These are phyloP conservation scores for Panagrolaimus sp. DNA, from an alignment of 1,140 invertebrate species.

Conservation along the genomic window DNA sequence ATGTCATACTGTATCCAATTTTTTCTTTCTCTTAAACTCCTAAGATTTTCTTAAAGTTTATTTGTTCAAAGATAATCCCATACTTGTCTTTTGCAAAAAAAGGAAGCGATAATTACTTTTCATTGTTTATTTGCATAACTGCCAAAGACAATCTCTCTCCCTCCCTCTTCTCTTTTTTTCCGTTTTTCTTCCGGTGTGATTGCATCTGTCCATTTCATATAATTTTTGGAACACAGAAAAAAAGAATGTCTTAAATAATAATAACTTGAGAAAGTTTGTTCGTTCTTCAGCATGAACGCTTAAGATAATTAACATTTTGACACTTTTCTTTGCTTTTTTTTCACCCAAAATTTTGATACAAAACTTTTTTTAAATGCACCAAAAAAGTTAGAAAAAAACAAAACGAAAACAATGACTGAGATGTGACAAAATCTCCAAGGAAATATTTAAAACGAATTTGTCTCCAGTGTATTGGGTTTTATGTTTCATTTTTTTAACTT, in stretches of 20 bases:
- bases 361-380: neutral
- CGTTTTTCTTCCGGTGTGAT: neutral
- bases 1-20: neutral
- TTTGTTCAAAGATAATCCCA: constrained; percentile 15
- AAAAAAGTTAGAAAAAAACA: neutral
- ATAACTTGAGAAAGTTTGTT: neutral
- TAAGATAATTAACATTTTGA: constrained; percentile 7
- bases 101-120: neutral
- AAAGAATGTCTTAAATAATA: neutral
- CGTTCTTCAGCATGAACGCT: neutral
- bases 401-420: neutral
- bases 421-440: constrained; percentile 17
- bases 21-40: neutral
- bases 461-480: constrained; percentile 4
- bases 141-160: neutral
- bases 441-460: neutral
- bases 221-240: constrained; percentile 7
- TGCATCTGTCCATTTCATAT: constrained; percentile 9
- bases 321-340: neutral
- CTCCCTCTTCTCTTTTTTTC: neutral
- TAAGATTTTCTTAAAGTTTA: constrained; percentile 2
- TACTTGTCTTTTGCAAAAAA: neutral
- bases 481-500: neutral
- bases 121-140: constrained; percentile 19
- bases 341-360: too few relatives aligned